Base-by-base conservation (phyloP, 2,888 invertebrate genomes). In the Platycheirus albimanus region DNA sequence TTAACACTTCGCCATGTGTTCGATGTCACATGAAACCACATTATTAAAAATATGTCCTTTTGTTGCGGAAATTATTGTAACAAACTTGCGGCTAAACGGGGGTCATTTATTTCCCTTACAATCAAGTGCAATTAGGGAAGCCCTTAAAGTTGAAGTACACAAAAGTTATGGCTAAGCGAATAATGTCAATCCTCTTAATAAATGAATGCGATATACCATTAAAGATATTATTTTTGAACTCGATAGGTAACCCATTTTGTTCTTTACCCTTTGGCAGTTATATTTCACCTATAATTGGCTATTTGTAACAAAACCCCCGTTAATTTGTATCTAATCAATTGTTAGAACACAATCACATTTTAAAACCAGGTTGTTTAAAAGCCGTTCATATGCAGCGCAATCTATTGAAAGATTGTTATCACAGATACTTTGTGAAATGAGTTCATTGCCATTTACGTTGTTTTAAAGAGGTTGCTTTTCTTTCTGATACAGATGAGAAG, bases 141-240 rank as follows among this genome's bases (percentile, higher is more conserved):
- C 51, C 58, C 47, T 15, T 30, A 24, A 4, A 30, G 28, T 15
- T 36, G 36, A 49, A 41, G 24, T 70, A n/a, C 15, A n/a, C n/a
- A n/a, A 49, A 70, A 49, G 3, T 33, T 6, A 33, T 33, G 8
- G 15, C 10, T 58, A n/a, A 43, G 28, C 13, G 15, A 52, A 24
- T 75, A 61, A 61, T 33, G 52, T 41, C 8, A 52, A 67, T 67
- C 19, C 17, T 43, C 43, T 67, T 43, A 33, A n/a, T n/a, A n/a
- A n/a, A n/a, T n/a, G n/a, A n/a, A n/a, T n/a, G n/a, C n/a, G n/a
- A n/a, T n/a, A n/a, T n/a, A n/a, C n/a, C n/a, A n/a, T n/a, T n/a
- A n/a, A n/a, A n/a, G n/a, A n/a, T n/a, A n/a, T n/a, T n/a, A n/a
- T n/a, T n/a, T n/a, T n/a, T n/a, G n/a, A n/a, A n/a, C n/a, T n/a